Conservation (phyloP, 2,113 vertebrate species). For the Larimichthys crocea region DNA sequence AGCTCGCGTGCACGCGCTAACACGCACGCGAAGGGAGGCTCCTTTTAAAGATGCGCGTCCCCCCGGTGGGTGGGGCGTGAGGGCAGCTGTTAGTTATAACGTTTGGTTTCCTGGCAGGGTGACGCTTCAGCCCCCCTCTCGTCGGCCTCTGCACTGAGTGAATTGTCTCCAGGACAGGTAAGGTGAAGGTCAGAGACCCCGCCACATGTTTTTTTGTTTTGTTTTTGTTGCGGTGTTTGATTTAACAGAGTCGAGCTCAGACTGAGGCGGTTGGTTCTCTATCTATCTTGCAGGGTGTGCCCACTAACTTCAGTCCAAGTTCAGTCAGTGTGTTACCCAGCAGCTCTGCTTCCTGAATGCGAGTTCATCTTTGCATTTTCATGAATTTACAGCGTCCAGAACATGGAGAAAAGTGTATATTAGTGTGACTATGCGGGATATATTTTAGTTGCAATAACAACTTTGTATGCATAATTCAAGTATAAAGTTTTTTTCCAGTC, state of each 20-base stretch:
- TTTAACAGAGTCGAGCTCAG: background rate
- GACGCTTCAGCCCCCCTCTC: background rate
- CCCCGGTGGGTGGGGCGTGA: constrained; percentile 37
- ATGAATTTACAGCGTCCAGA: background rate
- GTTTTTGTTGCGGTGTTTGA: background rate
- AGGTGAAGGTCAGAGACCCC: background rate
- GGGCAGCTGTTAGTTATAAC: constrained; percentile 5
- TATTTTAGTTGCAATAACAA: background rate
- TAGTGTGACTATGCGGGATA: too few relatives aligned
- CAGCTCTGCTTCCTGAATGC: constrained; percentile 16
- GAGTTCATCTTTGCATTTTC: background rate
- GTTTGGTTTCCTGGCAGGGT: background rate
- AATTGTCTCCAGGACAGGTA: constrained; percentile 46
- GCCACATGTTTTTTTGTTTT: too few relatives aligned
- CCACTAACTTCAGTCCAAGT: constrained; percentile 19
- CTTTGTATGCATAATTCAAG: background rate
- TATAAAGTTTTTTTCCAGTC: background rate
- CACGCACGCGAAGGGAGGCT: background rate
- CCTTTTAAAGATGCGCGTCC: background rate
- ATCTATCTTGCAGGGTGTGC: constrained; percentile 57
- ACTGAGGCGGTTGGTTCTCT: background rate
- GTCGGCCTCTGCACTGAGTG: background rate
- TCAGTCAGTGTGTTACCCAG: background rate
- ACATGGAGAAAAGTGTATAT: background rate
- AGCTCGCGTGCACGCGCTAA: background rate